Evolutionary conservation across 2,113 vertebrate species (phyloP).

Genomic region (Pleuronectes platessa): DNA sequence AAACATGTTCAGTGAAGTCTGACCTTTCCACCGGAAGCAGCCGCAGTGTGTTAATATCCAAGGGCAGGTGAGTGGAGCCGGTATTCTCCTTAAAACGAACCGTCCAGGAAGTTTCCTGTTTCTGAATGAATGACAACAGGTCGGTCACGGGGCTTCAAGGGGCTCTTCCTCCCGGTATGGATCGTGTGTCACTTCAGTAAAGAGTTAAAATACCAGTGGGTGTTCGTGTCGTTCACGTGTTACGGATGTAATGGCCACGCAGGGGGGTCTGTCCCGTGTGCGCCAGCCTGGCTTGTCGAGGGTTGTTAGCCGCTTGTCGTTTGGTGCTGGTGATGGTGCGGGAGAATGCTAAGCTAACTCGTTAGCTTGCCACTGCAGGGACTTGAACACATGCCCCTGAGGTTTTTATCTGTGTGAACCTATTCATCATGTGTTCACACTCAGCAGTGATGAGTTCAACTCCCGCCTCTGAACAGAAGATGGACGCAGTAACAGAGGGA

Average conservation of each 20-base stretch:
- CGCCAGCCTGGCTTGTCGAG: slow-evolving; percentile 8
- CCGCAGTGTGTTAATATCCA: background rate
- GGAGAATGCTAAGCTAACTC: slow-evolving; percentile 11
- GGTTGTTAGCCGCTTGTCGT: slow-evolving; percentile 12
- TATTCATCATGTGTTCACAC: background rate
- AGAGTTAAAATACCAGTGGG: background rate
- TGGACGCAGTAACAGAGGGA: background rate
- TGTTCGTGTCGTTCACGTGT: background rate
- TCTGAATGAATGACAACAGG: slow-evolving; percentile 29
- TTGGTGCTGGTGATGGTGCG: background rate
- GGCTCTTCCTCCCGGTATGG: background rate
- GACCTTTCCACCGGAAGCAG: background rate
- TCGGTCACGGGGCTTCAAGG: background rate
- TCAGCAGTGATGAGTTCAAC: background rate
- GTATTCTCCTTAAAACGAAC: background rate
- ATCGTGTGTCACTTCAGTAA: background rate
- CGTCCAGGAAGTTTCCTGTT: slow-evolving; percentile 40
- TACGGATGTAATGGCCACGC: background rate
- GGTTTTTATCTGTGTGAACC: background rate
- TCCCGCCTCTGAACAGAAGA: background rate
- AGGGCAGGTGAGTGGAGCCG: slow-evolving; percentile 54
- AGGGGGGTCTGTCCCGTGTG: background rate
- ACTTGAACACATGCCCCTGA: background rate
- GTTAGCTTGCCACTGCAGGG: background rate
- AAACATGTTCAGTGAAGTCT: background rate